Percentiles rank a stretch among this genome's conserved stretches.
These are phyloP conservation scores for Solea senegalensis DNA, from an alignment of 2,113 vertebrate species.

Conservation along the genomic window DNA sequence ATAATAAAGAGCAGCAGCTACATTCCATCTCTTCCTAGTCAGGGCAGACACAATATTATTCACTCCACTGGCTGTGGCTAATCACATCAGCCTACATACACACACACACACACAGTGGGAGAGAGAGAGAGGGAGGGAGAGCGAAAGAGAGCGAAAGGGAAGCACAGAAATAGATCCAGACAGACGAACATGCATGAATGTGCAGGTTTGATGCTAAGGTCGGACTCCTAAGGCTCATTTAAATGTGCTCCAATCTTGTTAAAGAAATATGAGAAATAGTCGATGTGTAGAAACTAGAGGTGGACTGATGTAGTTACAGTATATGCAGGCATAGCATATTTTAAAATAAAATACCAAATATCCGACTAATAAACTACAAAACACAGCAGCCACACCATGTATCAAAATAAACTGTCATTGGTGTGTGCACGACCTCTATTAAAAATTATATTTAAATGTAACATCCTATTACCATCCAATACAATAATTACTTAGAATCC, in stretches of 20 bases:
- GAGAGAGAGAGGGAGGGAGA: background rate
- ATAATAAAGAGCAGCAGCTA: conserved; percentile 65
- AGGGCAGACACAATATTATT: conserved; percentile 69
- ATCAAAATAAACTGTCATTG: too few relatives aligned
- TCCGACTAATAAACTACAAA: too few relatives aligned
- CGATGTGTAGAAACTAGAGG: conserved; percentile 3
- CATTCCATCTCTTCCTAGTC: conserved; percentile 57
- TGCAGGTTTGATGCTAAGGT: conserved; percentile 54
- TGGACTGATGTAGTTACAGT: too few relatives aligned
- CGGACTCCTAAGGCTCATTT: conserved; percentile 47
- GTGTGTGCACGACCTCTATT: too few relatives aligned
- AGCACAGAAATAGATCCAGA: conserved; percentile 55
- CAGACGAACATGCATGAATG: conserved; percentile 53
- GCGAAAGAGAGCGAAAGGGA: background rate
- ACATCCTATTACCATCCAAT: too few relatives aligned
- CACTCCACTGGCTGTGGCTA: conserved; percentile 74
- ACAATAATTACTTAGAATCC: too few relatives aligned
- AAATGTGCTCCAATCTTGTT: conserved; percentile 25
- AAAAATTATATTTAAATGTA: too few relatives aligned
- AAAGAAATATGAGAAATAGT: background rate
- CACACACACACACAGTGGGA: background rate
- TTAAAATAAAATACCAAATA: too few relatives aligned
- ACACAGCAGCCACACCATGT: too few relatives aligned
- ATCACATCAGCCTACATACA: conserved; percentile 68
- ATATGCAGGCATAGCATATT: too few relatives aligned